Conservation (phyloP, 2,113 vertebrate genomes). For the Oreochromis niloticus region DNA sequence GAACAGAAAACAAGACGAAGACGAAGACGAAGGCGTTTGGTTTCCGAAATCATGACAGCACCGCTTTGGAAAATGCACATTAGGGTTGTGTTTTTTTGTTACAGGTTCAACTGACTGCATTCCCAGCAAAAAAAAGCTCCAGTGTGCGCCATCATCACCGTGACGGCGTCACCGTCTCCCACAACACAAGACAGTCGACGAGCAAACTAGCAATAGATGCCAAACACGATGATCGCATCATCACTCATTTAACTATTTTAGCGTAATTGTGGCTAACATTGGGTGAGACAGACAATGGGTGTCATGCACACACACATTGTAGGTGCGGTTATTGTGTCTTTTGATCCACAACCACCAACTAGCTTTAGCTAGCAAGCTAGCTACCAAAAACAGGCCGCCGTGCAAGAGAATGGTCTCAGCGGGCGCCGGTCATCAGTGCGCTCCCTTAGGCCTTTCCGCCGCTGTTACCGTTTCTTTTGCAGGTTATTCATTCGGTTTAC, state of each 20-base stretch:
- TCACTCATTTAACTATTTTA: background rate
- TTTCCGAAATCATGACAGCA: background rate
- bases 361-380: conserved; percentile 62
- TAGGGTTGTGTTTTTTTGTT: background rate
- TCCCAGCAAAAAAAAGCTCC: conserved; percentile 38
- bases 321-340: conserved; percentile 62
- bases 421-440: conserved; percentile 57
- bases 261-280: background rate
- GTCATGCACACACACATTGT: conserved; percentile 13
- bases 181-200: conserved; percentile 67
- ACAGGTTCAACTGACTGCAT: conserved; percentile 6
- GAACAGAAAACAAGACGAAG: background rate
- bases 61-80: background rate
- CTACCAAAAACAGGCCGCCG: conserved; percentile 58
- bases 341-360: conserved; percentile 59
- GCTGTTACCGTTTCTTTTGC: background rate
- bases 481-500: background rate
- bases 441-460: conserved; percentile 1
- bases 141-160: conserved; percentile 69
- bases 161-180: conserved; percentile 63
- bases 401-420: conserved; percentile 57
- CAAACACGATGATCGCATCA: background rate
- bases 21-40: background rate
- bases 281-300: background rate
- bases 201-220: conserved; percentile 47